Evolutionary conservation across 1,140 invertebrate genomes (phyloP), one percentile per base, ranked within the genome.

Genomic region (Diabrotica virgifera): DNA sequence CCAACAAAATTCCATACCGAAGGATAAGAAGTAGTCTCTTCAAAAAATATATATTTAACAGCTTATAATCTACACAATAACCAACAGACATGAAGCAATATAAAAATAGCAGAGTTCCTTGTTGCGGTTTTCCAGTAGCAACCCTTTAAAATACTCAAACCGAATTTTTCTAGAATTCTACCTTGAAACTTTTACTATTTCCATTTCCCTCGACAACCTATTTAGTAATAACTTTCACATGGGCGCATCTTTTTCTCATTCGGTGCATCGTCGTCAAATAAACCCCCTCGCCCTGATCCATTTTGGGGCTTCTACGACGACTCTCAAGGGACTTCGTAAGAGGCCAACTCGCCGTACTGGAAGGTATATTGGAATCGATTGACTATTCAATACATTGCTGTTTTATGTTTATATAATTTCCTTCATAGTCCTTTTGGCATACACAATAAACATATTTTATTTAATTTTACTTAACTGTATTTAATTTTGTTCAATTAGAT

Each of bases 381-480:
- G 67, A 66, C 64, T 69, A 57, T 56, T 66, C 64, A 69, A 64
- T 69, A 62, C 64, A 69, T 60, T 62, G 61, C 62, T 65, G 64
- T 69, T 69, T 69, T 69, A 64, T 69, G 64, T 69, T 66, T 69
- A 69, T 69, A 69, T 69, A 69, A 69, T 66, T 69, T 69, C 67
- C 63, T 66, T 46, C n/a, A 46, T 2, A n/a, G 40, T 46, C 40
- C 40, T 46, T 46, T n/a, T 46, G 40, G 40, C 40, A n/a, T 46
- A 46, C 40, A 46, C 40, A 46, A 46, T 46, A 46, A 46, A n/a
- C n/a, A n/a, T n/a, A n/a, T n/a, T n/a, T n/a, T n/a, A n/a, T n/a
- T n/a, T n/a, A n/a, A n/a, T n/a, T n/a, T n/a, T n/a, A n/a, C n/a
- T n/a, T n/a, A n/a, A n/a, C n/a, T n/a, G n/a, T n/a, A n/a, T n/a